Base-by-base conservation (phyloP, 2,113 vertebrate species). In the Eptesicus fuscus region DNA sequence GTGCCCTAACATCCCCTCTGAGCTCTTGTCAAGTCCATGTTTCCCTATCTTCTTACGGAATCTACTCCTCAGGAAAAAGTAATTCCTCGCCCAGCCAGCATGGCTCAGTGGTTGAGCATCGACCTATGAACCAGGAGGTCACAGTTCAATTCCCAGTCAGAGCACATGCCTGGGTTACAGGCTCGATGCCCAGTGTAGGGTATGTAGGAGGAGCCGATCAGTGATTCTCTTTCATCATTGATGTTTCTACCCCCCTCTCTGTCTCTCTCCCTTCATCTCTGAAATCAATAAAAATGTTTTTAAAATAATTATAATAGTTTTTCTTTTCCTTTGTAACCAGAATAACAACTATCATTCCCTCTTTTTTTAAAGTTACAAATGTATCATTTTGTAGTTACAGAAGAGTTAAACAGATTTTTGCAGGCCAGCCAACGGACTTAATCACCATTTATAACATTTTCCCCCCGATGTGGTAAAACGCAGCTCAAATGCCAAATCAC, bases 401-500 rank as follows among this genome's bases (percentile, higher is more conserved):
- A 80, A 78, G 91, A 91, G 79, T 76, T 95, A 67, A 82, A 71
- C 0, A 56, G 77, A 94, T 53, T 77, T 82, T 32, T 83, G 40
- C 42, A 71, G 44, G 84, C 51, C 80, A 82, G 90, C 44, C 23
- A n/a, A 91, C 30, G 22, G 44, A 87, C 51, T 87, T 87, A 51
- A 90, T 93, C 78, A 90, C 32, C 42, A 61, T 84, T 96, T 92
- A 63, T 35, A 89, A 92, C 14, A 51, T 83, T 51, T 53, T 11
- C 22, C 28, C 12, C 20, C 42, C 10, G 61, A 51, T 14, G n/a
- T 95, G 92, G 49, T 93, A 80, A 93, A 91, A 77, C 49, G 65
- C 11, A 69, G 44, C 40, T 91, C 65, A 69, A 95, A 37, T 88
- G 90, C 95, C 94, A 92, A 93, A 88, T 82, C 83, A 78, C 79